A percentile compares a stretch with the other conserved stretches of the same genome.
These are phyloP conservation scores for Eutolmus rufibarbis DNA, from an alignment of 2,888 invertebrate species.

Conservation along the genomic window DNA sequence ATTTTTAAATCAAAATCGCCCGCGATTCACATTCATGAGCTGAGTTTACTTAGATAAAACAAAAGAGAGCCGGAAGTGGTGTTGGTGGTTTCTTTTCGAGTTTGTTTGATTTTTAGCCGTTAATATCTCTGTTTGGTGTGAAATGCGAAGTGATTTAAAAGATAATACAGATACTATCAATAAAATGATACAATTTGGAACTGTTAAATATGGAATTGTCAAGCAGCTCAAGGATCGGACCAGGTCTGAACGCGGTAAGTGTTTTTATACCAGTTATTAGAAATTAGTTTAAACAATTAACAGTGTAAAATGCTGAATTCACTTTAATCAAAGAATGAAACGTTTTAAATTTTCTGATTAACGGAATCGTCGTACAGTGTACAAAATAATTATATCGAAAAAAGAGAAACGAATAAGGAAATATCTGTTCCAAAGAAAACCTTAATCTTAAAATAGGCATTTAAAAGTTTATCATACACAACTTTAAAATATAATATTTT, in stretches of 20 bases:
- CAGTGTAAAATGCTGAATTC: too few species aligned
- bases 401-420: too few species aligned
- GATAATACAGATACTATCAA: slow-evolving; percentile 63
- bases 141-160: slow-evolving; percentile 64
- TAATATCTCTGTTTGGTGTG: slow-evolving; percentile 54
- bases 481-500: too few species aligned
- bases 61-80: not conserved
- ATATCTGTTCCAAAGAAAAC: too few species aligned
- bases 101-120: slow-evolving; percentile 3
- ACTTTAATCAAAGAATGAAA: too few species aligned
- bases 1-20: not conserved
- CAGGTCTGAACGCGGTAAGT: slow-evolving; percentile 60
- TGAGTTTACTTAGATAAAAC: not conserved
- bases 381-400: too few species aligned
- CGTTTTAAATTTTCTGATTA: too few species aligned
- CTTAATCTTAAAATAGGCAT: too few species aligned
- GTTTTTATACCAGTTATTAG: too few species aligned
- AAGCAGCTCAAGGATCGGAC: slow-evolving; percentile 64
- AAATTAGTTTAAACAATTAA: too few species aligned
- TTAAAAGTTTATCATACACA: too few species aligned
- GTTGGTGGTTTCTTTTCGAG: not conserved
- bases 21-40: not conserved
- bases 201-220: slow-evolving; percentile 70
- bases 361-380: too few species aligned
- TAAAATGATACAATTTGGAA: slow-evolving; percentile 72